A percentile compares a stretch with the other conserved stretches of the same genome.
Evolutionary conservation across 2,888 invertebrate species (phyloP).

Genomic region (Scotopteryx bipunctaria): DNA sequence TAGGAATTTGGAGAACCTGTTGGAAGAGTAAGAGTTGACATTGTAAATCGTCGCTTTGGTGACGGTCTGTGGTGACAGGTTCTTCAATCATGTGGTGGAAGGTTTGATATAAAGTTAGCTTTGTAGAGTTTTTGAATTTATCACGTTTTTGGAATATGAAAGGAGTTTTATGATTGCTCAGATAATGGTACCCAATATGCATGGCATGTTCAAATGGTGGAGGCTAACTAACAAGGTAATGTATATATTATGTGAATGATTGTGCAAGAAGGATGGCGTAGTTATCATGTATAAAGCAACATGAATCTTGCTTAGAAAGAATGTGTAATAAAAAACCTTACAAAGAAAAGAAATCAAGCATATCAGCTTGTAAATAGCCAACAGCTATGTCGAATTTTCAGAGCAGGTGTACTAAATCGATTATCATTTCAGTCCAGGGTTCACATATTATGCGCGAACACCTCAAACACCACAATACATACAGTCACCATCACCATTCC

Average conservation of each 20-base stretch:
- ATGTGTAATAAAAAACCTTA: too few relatives aligned
- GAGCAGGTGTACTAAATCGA: constrained; percentile 15
- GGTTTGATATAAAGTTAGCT: too few relatives aligned
- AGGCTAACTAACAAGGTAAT: too few relatives aligned
- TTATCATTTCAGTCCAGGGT: constrained; percentile 33
- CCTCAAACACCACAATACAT: constrained; percentile 24
- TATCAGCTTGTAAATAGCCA: constrained; percentile 16
- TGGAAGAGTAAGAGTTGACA: constrained; percentile 68
- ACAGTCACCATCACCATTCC: constrained; percentile 10
- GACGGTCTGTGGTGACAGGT: constrained; percentile 44
- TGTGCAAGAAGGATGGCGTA: too few relatives aligned
- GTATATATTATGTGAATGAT: too few relatives aligned
- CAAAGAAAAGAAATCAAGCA: constrained; percentile 1
- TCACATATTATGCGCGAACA: constrained; percentile 18
- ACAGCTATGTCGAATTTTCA: constrained; percentile 8
- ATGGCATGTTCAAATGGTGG: background rate
- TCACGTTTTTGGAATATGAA: background rate
- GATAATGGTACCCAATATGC: background rate
- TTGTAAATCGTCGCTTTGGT: constrained; percentile 59
- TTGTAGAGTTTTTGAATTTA: too few relatives aligned
- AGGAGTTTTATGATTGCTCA: background rate
- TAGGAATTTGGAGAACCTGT: constrained; percentile 60
- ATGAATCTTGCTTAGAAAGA: too few relatives aligned
- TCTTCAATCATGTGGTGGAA: constrained; percentile 24
- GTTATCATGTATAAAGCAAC: too few relatives aligned